These are phyloP conservation scores for Odontamblyopus lacepedii DNA, from an alignment of 2,797 vertebrate genomes.

Conservation along the genomic window DNA sequence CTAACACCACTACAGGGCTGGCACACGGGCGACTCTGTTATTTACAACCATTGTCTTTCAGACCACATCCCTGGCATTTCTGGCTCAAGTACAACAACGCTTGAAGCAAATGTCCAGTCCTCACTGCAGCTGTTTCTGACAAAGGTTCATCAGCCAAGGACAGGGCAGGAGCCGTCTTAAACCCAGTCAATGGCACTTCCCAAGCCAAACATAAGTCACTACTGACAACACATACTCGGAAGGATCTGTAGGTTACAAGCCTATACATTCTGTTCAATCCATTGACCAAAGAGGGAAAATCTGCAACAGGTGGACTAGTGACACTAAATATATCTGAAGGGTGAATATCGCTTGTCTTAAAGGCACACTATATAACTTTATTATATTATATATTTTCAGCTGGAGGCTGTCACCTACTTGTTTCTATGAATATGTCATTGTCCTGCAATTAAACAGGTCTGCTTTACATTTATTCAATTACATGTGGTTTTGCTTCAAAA, in stretches of 20 bases:
- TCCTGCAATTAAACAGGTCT: too few relatives aligned
- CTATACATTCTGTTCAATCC: not conserved
- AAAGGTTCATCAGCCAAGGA: constrained; percentile 43
- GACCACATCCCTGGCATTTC: constrained; percentile 29
- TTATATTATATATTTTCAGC: too few relatives aligned
- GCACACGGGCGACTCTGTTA: constrained; percentile 10
- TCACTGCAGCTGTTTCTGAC: constrained; percentile 66
- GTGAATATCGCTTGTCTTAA: not conserved
- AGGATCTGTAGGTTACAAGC: constrained; percentile 3
- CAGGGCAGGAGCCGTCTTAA: constrained; percentile 39
- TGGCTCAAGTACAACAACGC: constrained; percentile 32
- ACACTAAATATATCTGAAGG: not conserved
- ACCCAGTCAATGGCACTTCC: constrained; percentile 36
- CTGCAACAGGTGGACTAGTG: not conserved
- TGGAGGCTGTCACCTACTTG: too few relatives aligned
- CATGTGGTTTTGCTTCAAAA: too few relatives aligned
- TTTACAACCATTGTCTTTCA: constrained; percentile 25
- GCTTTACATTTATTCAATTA: too few relatives aligned
- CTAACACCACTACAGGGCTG: not conserved
- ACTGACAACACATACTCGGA: constrained; percentile 42
- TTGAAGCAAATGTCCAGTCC: constrained; percentile 40
- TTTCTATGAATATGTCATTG: too few relatives aligned
- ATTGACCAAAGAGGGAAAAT: not conserved
- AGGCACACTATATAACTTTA: not conserved
- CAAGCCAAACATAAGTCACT: constrained; percentile 52